Evolutionary conservation across 2,888 invertebrate species (phyloP).

Genomic region (Belgica antarctica): DNA sequence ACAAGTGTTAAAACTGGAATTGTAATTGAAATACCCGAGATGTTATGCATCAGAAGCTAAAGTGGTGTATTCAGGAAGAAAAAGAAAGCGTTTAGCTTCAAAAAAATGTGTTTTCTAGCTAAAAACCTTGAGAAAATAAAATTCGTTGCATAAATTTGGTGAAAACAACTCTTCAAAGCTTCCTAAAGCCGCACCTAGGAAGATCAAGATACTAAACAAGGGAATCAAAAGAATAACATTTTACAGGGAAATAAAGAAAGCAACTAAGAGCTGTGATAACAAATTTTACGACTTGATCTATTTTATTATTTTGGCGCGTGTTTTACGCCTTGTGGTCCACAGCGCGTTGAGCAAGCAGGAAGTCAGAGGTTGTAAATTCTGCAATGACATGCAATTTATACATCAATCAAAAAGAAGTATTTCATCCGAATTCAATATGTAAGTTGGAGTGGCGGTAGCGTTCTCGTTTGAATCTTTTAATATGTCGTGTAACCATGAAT

Average conservation of each 20-base stretch:
- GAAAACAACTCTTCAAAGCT: too few relatives aligned
- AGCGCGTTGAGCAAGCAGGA: too few relatives aligned
- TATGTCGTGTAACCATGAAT: slow-evolving; percentile 29
- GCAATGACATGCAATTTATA: slow-evolving; percentile 41
- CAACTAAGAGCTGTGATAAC: neutral
- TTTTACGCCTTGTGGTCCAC: slow-evolving; percentile 16
- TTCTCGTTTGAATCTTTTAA: slow-evolving; percentile 21
- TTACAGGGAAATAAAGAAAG: neutral
- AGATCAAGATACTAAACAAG: too few relatives aligned
- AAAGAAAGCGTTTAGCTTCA: too few relatives aligned
- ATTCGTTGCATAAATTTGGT: too few relatives aligned
- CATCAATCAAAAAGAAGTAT: slow-evolving; percentile 33
- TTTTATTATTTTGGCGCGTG: slow-evolving; percentile 14
- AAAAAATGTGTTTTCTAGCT: too few relatives aligned
- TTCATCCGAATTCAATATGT: slow-evolving; percentile 32
- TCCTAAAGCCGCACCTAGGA: too few relatives aligned
- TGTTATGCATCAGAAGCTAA: neutral
- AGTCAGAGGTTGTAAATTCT: slow-evolving; percentile 27
- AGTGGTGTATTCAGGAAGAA: too few relatives aligned
- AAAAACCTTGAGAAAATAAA: too few relatives aligned
- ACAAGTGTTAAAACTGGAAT: slow-evolving; percentile 19
- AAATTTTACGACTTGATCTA: slow-evolving; percentile 8
- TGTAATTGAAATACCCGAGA: slow-evolving; percentile 41
- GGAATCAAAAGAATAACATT: too few relatives aligned
- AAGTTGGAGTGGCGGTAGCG: neutral